Base-by-base conservation (phyloP, 2,113 vertebrate species). In the Bubo bubo region DNA sequence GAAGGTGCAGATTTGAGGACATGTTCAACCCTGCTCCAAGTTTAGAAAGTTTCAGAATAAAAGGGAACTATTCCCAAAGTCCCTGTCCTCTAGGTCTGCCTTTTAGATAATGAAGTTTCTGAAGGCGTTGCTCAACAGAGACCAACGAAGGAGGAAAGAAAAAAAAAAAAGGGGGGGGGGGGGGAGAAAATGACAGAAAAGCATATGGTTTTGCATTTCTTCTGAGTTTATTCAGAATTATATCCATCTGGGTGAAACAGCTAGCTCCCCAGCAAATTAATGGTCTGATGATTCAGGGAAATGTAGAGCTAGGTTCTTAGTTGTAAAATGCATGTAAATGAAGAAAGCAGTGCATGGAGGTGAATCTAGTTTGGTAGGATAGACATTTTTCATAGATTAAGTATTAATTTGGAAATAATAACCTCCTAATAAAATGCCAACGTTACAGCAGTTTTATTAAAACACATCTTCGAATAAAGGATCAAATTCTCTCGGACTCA, bases 1-100 rank as follows among this genome's bases (percentile, higher is more conserved):
- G 58, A 95, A 97, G 77, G 91, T 95, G 93, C 85, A 94, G 91
- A 96, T 95, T 96, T 95, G 95, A 95, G 87, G 91, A 96, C 74
- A 67, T 90, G 87, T 55, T 95, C 66, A 82, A 87, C 91, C 50
- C 84, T 66, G 53, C 89, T 91, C 68, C 87, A 96, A 93, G 58
- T 91, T 83, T 60, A 58, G 71, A 81, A 85, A 96, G 52, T 93
- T 91, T 91, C 56, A 82, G 71, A 93, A 91, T 93, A 85, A 95
- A 94, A 96, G 55, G 16, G 14, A 92, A 60, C 56, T 93, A 62
- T 93, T 91, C 71, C 79, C 81, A 68, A 91, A 88, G 68, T 79
- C 94, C 60, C 83, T 94, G 82, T 82, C 90, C 85, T 90, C 84
- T 89, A 66, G 76, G 64, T 93, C 84, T 97, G 74, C 27, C 62